phyloP scores from a whole-genome alignment of 1,140 invertebrate genomes.

The Dreissena rostriformis region DNA sequence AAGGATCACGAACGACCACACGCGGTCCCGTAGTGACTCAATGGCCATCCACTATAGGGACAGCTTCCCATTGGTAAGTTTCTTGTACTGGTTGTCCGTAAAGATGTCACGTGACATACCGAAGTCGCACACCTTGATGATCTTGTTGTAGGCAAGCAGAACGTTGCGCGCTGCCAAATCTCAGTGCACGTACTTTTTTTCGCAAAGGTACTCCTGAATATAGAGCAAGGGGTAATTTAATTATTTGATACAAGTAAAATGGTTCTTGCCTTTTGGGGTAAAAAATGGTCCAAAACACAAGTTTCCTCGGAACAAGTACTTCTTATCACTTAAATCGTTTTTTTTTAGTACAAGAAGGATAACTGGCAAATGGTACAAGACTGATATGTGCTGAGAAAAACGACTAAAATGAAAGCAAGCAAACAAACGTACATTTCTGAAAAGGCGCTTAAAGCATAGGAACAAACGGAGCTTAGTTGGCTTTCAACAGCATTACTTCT shows the following conservation, averaged over 20 bases:
- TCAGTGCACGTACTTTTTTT: conserved; percentile 81
- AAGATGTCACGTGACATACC: conserved; percentile 81
- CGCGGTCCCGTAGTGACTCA: conserved; percentile 93
- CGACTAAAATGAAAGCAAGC: too few species aligned
- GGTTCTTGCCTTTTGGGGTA: neutral
- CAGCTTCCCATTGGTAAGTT: conserved; percentile 83
- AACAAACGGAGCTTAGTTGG: too few species aligned
- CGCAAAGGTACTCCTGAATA: conserved; percentile 77
- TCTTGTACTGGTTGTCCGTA: conserved; percentile 81
- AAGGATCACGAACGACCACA: conserved; percentile 95
- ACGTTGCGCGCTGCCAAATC: conserved; percentile 84
- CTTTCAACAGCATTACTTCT: too few species aligned
- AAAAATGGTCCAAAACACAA: neutral
- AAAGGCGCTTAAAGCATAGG: too few species aligned
- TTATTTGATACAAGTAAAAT: neutral
- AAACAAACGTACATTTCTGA: too few species aligned
- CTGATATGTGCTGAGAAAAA: too few species aligned
- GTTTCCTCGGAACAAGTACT: neutral
- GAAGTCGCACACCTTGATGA: conserved; percentile 80
- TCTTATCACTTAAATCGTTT: neutral
- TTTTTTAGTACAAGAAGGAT: too few species aligned
- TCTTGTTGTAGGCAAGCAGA: conserved; percentile 82
- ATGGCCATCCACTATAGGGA: conserved; percentile 97
- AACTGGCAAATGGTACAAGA: too few species aligned
- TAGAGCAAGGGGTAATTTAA: neutral